Evolutionary conservation across 2,797 vertebrate genomes (phyloP), one percentile per base, ranked within the genome.

Genomic region (Hemibagrus guttatus): DNA sequence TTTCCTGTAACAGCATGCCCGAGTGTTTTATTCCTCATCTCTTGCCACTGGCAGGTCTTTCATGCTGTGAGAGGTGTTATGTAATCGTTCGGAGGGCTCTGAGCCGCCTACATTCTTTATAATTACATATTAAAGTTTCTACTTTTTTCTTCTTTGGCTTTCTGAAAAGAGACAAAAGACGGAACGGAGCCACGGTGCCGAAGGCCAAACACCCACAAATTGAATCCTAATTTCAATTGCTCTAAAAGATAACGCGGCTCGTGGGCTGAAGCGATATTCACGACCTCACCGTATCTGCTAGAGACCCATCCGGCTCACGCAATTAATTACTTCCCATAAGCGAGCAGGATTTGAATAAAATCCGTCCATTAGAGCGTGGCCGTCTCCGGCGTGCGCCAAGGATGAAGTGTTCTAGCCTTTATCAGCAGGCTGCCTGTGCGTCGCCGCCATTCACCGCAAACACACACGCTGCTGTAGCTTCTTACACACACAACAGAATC

Each of bases 331-430:
- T 23, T 54, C 16, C 19, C 78, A 79, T 79, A 54, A 88, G 81
- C 4, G 78, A 72, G 80, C 83, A 56, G 83, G 85, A 79, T 84
- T 56, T 84, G 89, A 91, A 81, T 5, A 86, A 63, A 86, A 87
- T 80, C 58, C 54, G 64, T 86, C 63, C 79, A 86, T 68, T 84
- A 69, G 84, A 79, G 81, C 76, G 58, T n/a, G 63, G 54, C 74
- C 28, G 54, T 85, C 71, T 83, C 81, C 2, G 81, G 46, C 26
- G 63, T 3, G 69, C 8, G 52, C 69, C 23, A 76, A 42, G 56
- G 84, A 87, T 74, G 71, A 75, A 35, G 78, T 74, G 87, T 87
- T 83, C 81, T 64, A 23, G 64, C 72, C 75, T 83, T 31, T 75
- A 84, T 69, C 81, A 89, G 69, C 71, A 69, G 83, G 81, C 61